Evolutionary conservation across 2,113 vertebrate species (phyloP).

Genomic region (Antennarius striatus): DNA sequence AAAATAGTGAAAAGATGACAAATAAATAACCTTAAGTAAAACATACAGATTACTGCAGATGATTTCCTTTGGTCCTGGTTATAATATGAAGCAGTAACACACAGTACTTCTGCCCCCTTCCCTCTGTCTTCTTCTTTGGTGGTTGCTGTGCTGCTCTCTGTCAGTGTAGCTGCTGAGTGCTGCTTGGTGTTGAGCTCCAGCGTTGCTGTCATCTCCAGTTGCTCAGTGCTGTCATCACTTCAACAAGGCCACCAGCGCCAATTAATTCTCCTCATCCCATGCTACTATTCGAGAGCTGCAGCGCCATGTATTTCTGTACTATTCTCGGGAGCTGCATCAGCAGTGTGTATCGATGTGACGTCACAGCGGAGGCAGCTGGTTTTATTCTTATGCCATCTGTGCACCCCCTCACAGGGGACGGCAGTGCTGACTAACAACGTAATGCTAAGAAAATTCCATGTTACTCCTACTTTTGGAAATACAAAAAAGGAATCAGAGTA

Average conservation of each 20-base stretch:
- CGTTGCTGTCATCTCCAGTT: slow-evolving; percentile 65
- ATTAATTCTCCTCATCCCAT: slow-evolving; percentile 59
- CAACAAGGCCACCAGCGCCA: slow-evolving; percentile 46
- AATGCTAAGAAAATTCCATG: slow-evolving; percentile 25
- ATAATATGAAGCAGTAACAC: background rate
- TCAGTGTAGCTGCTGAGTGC: slow-evolving; percentile 25
- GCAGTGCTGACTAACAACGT: slow-evolving; percentile 64
- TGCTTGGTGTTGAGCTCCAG: slow-evolving; percentile 32
- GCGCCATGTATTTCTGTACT: slow-evolving; percentile 50
- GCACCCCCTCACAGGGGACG: slow-evolving; percentile 31
- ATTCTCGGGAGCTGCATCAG: slow-evolving; percentile 67
- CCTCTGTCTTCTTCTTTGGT: background rate
- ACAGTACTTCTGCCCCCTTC: background rate
- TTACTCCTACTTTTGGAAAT: slow-evolving; percentile 8
- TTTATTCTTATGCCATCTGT: slow-evolving; percentile 66
- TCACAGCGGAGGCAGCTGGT: slow-evolving; percentile 65
- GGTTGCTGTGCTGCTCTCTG: slow-evolving; percentile 23
- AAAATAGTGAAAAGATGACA: background rate
- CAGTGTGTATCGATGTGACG: slow-evolving; percentile 60
- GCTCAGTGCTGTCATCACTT: slow-evolving; percentile 71
- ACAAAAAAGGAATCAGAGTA: background rate
- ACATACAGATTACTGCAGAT: background rate
- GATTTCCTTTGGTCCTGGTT: background rate
- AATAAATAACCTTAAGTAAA: background rate
- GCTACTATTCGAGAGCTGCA: slow-evolving; percentile 39